Percentiles rank a stretch among this genome's conserved stretches.
Evolutionary conservation across 2,113 vertebrate genomes (phyloP).

Genomic region (Leptobrachium leishanense): DNA sequence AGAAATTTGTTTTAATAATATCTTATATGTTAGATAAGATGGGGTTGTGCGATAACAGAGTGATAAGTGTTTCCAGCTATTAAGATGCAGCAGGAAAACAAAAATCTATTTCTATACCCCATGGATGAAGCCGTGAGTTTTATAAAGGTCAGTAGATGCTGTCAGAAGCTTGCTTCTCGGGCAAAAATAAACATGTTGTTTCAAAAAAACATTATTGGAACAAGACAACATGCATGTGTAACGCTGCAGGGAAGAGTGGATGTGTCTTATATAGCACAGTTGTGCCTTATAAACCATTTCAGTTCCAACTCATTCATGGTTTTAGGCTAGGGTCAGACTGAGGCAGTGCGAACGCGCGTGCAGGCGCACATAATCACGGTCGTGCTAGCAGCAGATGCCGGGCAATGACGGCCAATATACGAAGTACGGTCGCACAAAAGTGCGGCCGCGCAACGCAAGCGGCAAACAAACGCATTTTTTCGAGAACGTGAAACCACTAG

Average conservation of each 20-base stretch:
- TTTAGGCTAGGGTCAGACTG: no score
- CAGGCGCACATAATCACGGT: no score
- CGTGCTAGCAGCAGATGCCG: no score
- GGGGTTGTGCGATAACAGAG: not conserved
- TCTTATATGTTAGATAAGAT: not conserved
- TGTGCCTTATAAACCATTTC: not conserved
- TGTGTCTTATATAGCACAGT: constrained; percentile 27
- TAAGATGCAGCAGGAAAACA: not conserved
- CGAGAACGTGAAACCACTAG: no score
- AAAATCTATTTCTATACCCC: constrained; percentile 41
- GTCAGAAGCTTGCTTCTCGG: constrained; percentile 26
- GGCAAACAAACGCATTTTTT: no score
- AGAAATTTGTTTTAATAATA: not conserved
- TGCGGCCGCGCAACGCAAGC: no score
- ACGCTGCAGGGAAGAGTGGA: constrained; percentile 27
- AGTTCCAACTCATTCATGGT: constrained; percentile 6
- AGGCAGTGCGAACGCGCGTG: no score
- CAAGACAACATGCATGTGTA: constrained; percentile 45
- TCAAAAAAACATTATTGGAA: constrained; percentile 44
- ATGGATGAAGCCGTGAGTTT: constrained; percentile 32
- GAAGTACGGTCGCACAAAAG: no score
- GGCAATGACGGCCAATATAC: no score
- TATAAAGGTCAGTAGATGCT: constrained; percentile 46
- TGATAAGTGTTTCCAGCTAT: not conserved
- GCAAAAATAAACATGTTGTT: constrained; percentile 45